A percentile compares a stretch with the other conserved stretches of the same genome.
Conservation (phyloP, 2,888 invertebrate species). For the Polietes domitor region DNA sequence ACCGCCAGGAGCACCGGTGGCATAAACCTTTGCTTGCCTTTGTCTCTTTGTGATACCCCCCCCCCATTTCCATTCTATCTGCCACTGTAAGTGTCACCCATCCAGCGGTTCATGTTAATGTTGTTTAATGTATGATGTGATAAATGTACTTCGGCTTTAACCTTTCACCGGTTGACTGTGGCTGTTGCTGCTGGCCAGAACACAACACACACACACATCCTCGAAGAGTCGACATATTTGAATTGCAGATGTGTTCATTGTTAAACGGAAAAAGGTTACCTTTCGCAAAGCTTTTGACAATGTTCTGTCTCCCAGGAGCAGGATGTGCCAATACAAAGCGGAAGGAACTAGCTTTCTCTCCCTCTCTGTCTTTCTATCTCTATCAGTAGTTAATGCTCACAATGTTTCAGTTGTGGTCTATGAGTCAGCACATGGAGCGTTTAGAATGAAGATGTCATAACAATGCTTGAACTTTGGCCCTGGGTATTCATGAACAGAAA, state of each 20-base stretch:
- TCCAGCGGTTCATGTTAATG: slow-evolving; percentile 14
- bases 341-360: not conserved
- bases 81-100: not conserved
- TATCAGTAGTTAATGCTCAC: too few relatives aligned
- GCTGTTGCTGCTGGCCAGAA: not conserved
- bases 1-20: not conserved
- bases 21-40: not conserved
- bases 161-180: slow-evolving; percentile 22
- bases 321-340: not conserved
- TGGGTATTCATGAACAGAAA: not conserved
- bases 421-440: not conserved
- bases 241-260: slow-evolving; percentile 15
- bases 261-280: not conserved
- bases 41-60: not conserved
- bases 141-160: slow-evolving; percentile 29
- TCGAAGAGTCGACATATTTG: slow-evolving; percentile 5
- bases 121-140: slow-evolving; percentile 33
- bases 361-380: too few relatives aligned
- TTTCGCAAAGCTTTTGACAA: not conserved
- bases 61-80: not conserved
- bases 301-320: not conserved
- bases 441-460: not conserved
- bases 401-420: too few relatives aligned
- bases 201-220: too few relatives aligned
- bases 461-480: not conserved